Evolutionary conservation across 1,140 invertebrate species (phyloP), one percentile per base, ranked within the genome.

Genomic region (Aphaenogaster floridana): DNA sequence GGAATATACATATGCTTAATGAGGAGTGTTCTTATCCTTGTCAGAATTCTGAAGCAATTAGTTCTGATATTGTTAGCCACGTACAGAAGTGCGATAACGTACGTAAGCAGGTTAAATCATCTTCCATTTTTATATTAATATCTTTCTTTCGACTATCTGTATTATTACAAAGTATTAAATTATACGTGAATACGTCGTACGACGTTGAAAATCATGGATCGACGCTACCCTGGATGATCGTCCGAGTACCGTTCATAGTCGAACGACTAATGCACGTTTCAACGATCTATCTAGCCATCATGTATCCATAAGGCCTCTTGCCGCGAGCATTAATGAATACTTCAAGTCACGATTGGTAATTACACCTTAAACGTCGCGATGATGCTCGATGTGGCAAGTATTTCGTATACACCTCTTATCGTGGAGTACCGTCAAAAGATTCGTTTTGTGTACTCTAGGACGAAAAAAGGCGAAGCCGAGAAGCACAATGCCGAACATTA

Each of bases 301-400:
- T 54, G 39, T 54, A 52, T 69, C 48, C 76, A 78, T 79, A 86
- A 86, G 64, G 76, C 78, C 72, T 86, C 89, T 86, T 63, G 78
- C 79, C 86, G 80, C 71, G 77, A 85, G 89, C 86, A 92, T 93
- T 93, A 93, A 94, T 93, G 92, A 94, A 94, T 93, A 93, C 91
- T 92, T 91, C 90, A 91, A 92, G 90, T 89, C 93, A 91, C 91
- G 91, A 92, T 86, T 91, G 85, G 92, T 92, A 93, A 94, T 94
- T 94, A 93, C 91, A 88, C 89, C n/a, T 86, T 92, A 93, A 94
- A 92, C 88, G 92, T 50, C 87, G 86, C 88, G 71, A 89, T 72
- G 66, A 72, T 83, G 71, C 36, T 15, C 21, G 54, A 92, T 91
- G 92, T 92, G 91, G 90, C 86, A 87, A 92, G 89, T 66, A 79